Evolutionary conservation across 2,797 vertebrate species (phyloP), one percentile per base, ranked within the genome.

Genomic region (Helarctos malayanus): DNA sequence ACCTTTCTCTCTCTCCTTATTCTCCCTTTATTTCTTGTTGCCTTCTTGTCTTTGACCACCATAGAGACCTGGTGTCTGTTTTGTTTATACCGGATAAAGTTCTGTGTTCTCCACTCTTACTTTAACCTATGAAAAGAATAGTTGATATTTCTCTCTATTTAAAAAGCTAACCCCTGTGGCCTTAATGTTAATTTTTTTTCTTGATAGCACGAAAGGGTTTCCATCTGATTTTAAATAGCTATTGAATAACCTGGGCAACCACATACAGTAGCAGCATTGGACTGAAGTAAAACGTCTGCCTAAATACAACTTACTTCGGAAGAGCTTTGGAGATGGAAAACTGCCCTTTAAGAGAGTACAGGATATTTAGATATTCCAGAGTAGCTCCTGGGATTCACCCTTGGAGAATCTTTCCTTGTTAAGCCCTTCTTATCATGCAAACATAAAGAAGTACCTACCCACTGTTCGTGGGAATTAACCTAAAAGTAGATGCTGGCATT

Each of bases 161-260:
- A 38, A 89, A 96, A 92, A 35, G 29, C 18, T 87, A 16, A 87
- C 25, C 41, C 1, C n/a, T 41, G 10, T 89, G 14, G 29, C 25
- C 15, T 75, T 92, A 87, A 87, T 23, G 25, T 54, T 93, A 83
- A 94, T 27, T 89, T 69, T 83, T 94, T 81, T 95, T 78, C 76
- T 75, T 76, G 38, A n/a, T 83, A 73, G 16, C 8, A 59, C 54
- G 23, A 95, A 76, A 80, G 9, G 0, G 23, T 65, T 92, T 35
- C 75, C 4, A 78, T 76, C 29, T 95, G 27, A 79, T 78, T 96
- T 96, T 52, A 92, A 90, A 45, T 75, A 45, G 14, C 10, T 73
- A 56, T 15, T 87, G 25, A 96, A 95, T 85, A 85, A 73, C 82
- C 52, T 83, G 80, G 29, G 27, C 6, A 92, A 79, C 49, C 35